phyloP scores from a whole-genome alignment of 2,797 vertebrate genomes.

The Pachyuromys duprasi region DNA sequence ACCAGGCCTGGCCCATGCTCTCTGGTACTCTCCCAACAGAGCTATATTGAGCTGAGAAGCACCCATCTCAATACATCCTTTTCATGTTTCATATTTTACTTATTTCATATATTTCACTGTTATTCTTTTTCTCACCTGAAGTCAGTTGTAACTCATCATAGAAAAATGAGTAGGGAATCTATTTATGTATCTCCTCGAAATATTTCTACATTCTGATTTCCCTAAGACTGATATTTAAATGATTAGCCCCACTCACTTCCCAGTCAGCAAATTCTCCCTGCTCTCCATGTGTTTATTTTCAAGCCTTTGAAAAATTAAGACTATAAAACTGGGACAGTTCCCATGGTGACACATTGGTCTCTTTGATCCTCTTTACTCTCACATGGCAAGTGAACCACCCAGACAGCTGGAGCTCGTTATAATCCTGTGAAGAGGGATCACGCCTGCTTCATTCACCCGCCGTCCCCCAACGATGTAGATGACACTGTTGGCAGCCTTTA shows the following conservation, averaged over 20 bases:
- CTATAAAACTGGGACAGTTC: conserved; percentile 78
- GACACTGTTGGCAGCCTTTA: conserved; percentile 58
- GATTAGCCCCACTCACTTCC: conserved; percentile 57
- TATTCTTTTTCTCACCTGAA: conserved; percentile 59
- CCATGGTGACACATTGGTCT: conserved; percentile 74
- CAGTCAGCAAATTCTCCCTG: conserved; percentile 58
- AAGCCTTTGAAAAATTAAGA: conserved; percentile 76
- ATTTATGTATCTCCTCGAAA: conserved; percentile 59
- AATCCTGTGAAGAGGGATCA: conserved; percentile 67
- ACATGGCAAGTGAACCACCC: conserved; percentile 65
- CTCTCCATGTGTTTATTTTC: conserved; percentile 74
- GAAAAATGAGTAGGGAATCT: conserved; percentile 23
- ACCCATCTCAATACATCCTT: background rate
- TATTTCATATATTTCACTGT: background rate
- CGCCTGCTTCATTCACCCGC: conserved; percentile 54
- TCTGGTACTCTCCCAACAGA: background rate
- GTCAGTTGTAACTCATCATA: conserved; percentile 30
- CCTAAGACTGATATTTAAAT: conserved; percentile 64
- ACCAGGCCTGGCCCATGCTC: background rate
- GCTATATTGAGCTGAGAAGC: background rate
- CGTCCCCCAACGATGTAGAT: conserved; percentile 41
- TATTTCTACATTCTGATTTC: conserved; percentile 53
- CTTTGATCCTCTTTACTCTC: conserved; percentile 76
- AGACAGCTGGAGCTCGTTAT: conserved; percentile 80
- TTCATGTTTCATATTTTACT: conserved; percentile 2